phyloP scores from a whole-genome alignment of 2,113 vertebrate genomes.

The Scortum barcoo region DNA sequence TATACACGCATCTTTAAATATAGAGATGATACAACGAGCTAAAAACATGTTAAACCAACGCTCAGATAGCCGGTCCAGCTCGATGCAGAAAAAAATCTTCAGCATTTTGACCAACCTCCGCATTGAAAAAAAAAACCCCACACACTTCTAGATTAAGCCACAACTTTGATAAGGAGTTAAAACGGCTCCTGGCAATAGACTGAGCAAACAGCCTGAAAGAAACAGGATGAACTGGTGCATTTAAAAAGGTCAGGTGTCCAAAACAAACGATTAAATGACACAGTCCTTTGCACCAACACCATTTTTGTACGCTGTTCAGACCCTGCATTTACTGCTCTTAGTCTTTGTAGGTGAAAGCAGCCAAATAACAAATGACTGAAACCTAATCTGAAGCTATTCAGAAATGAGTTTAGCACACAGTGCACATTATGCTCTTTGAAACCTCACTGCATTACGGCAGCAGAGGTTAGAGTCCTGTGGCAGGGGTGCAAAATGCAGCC shows the following conservation, averaged over 20 bases:
- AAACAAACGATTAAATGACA: not conserved
- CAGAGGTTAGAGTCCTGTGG: not conserved
- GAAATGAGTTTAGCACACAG: conserved; percentile 1
- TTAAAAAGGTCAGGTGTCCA: not conserved
- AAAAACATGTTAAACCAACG: conserved; percentile 25
- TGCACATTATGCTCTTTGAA: conserved; percentile 27
- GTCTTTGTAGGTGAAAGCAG: conserved; percentile 11
- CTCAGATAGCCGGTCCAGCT: not conserved
- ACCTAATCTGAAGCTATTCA: conserved; percentile 32
- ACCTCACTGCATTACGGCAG: not conserved
- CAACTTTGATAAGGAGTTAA: not conserved
- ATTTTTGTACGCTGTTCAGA: not conserved
- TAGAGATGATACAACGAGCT: conserved; percentile 32
- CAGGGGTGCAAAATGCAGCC: not conserved
- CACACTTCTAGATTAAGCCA: not conserved
- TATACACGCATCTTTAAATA: conserved; percentile 39
- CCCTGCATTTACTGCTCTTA: not conserved
- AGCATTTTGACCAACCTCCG: not conserved
- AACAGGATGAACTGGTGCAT: not conserved
- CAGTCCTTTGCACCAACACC: not conserved
- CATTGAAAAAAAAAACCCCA: not conserved
- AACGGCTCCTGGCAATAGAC: not conserved
- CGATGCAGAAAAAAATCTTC: conserved; percentile 3
- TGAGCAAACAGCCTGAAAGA: not conserved
- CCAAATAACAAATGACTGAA: not conserved